Base-by-base conservation (phyloP, 2,797 vertebrate species). In the Astyanax mexicanus region DNA sequence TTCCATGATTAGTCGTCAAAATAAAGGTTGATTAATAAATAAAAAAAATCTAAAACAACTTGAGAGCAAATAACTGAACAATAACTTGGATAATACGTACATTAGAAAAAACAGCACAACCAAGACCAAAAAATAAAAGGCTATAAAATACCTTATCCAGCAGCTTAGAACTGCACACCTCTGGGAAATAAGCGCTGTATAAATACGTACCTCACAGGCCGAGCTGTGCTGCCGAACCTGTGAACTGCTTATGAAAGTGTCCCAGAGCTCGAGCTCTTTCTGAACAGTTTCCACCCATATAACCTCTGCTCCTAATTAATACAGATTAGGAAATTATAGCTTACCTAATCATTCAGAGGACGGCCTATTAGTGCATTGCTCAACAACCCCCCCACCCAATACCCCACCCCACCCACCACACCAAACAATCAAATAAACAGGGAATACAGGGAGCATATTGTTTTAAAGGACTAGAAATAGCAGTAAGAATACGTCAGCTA, bases 271-370 rank as follows among this genome's bases (percentile, higher is more conserved):
- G n/a, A n/a, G n/a, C n/a, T 61, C 67, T 78, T 54, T 58, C 71
- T 61, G 42, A 37, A 51, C 23, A 35, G 52, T 58, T 83, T 68
- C 61, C 12, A 70, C 55, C 69, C 42, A 74, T 32, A 52, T 52
- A 85, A 83, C 79, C 84, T 74, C 74, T 88, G 81, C 86, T 87
- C 85, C 88, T 74, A 84, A 84, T 88, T 87, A 88, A 83, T 83
- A 81, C 51, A 89, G 90, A 89, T 88, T 89, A 58, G 58, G 42
- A 77, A 86, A 77, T 40, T 45, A 74, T 72, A 84, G 76, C 78
- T 73, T 23, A 69, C 44, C 77, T 82, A 89, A 86, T 70, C 80
- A 79, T 66, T 61, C 86, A 84, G 51, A 82, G 87, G 87, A 89
- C 81, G 68, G 79, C 37, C 29, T 15, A 2, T 27, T 8, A 40